Base-by-base conservation (phyloP, 2,797 vertebrate genomes). In the Enteromius unitaeniatus region DNA sequence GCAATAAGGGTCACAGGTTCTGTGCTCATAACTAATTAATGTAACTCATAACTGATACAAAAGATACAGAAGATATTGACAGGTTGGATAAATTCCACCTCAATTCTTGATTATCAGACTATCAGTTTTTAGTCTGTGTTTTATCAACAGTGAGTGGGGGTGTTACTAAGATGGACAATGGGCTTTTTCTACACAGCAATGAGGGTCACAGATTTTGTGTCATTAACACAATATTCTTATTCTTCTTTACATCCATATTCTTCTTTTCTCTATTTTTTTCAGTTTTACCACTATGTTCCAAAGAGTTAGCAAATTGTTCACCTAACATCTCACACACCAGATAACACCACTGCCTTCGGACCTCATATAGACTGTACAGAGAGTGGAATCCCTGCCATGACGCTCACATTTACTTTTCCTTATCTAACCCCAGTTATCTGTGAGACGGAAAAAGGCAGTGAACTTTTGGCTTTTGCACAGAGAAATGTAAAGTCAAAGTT, bases 271-370 rank as follows among this genome's bases (percentile, higher is more conserved):
- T 45, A 3, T 45, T 45, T 47, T 69, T 15, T 42, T 45, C 45
- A 78, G 73, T 19, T 65, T 42, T 67, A 28, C 75, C 67, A 64
- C 28, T 40, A 42, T 4, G 42, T 75, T 73, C 58, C 55, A 79
- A 79, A 73, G 68, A 28, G 58, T 26, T 82, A 47, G 82, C 40
- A 3, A 14, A 53, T 3, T 9, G 65, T 49, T 76, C 53, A 42
- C 53, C 15, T 75, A 42, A 31, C 26, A 68, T 82, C 85, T 72
- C 58, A 76, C 69, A 80, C 23, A 62, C n/a, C 47, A 86, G 26
- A 86, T 76, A 86, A 81, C 79, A 86, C 72, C 62, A 83, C 81
- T 65, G 82, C 74, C 87, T 91, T 90, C 64, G 89, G 82, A 89
- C 89, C 86, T 78, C 40, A 88, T 79, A 85, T 65, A 55, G 75